Percentiles rank a stretch among this genome's conserved stretches.
Evolutionary conservation across 2,113 vertebrate genomes (phyloP).

Genomic region (Argyrosomus japonicus): DNA sequence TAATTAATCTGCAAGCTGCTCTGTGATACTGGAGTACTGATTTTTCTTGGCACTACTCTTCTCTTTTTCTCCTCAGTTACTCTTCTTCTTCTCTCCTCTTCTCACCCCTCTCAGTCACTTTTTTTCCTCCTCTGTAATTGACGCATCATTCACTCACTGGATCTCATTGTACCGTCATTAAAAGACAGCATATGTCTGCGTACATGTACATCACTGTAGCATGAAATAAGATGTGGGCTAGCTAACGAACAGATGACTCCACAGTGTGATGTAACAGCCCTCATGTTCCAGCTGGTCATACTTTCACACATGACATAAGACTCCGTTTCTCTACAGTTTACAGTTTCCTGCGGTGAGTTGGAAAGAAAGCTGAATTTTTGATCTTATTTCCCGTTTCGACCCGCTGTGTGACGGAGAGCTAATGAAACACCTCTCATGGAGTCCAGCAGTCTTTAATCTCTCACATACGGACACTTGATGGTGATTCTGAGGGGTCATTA

Average conservation of each 20-base stretch:
- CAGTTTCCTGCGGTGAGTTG: slow-evolving; percentile 5
- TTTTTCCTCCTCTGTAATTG: background rate
- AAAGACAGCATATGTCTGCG: slow-evolving; percentile 17
- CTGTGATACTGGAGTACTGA: background rate
- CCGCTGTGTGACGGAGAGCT: slow-evolving; percentile 8
- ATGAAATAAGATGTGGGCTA: slow-evolving; percentile 7
- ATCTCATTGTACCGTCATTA: slow-evolving; percentile 17
- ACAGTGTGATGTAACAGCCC: slow-evolving; percentile 40
- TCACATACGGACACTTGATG: slow-evolving; percentile 14
- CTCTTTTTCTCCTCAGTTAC: background rate
- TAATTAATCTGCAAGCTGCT: background rate
- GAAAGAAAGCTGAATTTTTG: background rate
- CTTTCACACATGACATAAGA: slow-evolving; percentile 16
- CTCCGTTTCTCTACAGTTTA: slow-evolving; percentile 1
- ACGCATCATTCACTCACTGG: background rate
- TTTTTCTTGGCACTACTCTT: background rate
- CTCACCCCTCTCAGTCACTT: background rate
- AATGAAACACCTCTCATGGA: slow-evolving; percentile 64
- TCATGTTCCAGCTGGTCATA: background rate
- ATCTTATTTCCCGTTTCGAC: background rate
- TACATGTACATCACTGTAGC: background rate
- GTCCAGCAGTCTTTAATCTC: slow-evolving; percentile 44
- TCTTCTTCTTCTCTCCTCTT: background rate
- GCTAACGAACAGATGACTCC: slow-evolving; percentile 8
- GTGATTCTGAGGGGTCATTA: slow-evolving; percentile 11